Evolutionary conservation across 2,888 invertebrate species (phyloP).

Genomic region (Drepana falcataria): DNA sequence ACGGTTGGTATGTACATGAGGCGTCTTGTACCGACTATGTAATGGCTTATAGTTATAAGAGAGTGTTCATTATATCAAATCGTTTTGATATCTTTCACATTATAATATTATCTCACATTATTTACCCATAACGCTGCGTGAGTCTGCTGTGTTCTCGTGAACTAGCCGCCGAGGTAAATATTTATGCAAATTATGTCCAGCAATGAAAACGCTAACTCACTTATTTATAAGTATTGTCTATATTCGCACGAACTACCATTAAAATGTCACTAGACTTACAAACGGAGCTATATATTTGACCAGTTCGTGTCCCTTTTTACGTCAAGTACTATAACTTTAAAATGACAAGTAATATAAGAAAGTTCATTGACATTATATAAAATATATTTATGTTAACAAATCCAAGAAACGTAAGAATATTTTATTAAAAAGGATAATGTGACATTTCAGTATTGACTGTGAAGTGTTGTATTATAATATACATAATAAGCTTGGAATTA

Average conservation of each 20-base stretch:
- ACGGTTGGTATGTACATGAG: constrained; percentile 22
- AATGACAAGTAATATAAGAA: background rate
- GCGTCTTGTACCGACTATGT: constrained; percentile 8
- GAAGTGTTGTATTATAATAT: too few relatives aligned
- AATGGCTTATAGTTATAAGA: constrained; percentile 28
- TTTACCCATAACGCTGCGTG: background rate
- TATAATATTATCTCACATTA: background rate
- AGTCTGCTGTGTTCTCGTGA: background rate
- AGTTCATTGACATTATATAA: background rate
- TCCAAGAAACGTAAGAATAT: too few relatives aligned
- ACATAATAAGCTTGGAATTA: too few relatives aligned
- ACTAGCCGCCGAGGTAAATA: background rate
- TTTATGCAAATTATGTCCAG: background rate
- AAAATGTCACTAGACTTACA: background rate
- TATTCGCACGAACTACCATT: background rate
- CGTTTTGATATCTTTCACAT: constrained; percentile 20
- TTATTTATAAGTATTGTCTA: background rate
- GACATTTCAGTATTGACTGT: too few relatives aligned
- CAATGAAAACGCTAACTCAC: background rate
- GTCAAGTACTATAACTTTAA: background rate
- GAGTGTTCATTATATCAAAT: constrained; percentile 37
- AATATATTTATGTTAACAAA: too few relatives aligned
- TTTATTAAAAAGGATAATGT: too few relatives aligned
- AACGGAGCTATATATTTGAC: background rate
- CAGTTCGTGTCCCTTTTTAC: background rate